Conservation (phyloP, 2,888 invertebrate species). For the Cepaea hortensis region DNA sequence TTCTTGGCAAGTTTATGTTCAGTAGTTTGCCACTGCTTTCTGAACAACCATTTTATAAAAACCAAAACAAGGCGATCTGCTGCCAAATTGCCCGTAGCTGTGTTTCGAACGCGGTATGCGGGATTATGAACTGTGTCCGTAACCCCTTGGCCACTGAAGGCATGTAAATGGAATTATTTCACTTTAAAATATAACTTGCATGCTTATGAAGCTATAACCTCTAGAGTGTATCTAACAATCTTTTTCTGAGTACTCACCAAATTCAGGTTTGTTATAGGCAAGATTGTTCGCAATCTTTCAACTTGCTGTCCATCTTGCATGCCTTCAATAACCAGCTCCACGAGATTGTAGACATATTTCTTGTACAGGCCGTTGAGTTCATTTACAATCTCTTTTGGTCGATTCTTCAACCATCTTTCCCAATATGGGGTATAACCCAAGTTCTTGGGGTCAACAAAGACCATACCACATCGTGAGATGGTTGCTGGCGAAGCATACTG, state of each 20-base stretch:
- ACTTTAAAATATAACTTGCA: no score
- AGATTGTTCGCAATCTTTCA: conserved; percentile 85
- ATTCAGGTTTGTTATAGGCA: conserved; percentile 90
- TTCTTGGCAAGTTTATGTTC: no score
- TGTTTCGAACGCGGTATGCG: no score
- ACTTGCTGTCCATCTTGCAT: conserved; percentile 81
- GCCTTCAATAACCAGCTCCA: conserved; percentile 86
- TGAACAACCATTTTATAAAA: no score
- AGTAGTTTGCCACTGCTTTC: no score
- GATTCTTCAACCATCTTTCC: conserved; percentile 83
- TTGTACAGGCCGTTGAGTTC: conserved; percentile 80
- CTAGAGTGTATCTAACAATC: no score
- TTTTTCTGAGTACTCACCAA: conserved; percentile 79
- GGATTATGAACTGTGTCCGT: no score
- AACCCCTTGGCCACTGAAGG: no score
- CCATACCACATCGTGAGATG: conserved; percentile 94
- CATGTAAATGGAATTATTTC: no score
- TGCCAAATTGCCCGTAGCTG: no score
- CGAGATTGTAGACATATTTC: conserved; percentile 84
- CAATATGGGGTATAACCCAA: conserved; percentile 89
- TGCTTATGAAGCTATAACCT: no score
- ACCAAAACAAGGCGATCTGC: no score
- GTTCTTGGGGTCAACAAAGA: conserved; percentile 93
- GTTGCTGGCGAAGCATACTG: conserved; percentile 93
- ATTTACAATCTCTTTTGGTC: conserved; percentile 60